Base-by-base conservation (phyloP, 1,140 invertebrate species). In the Chrysomallon squamiferum region DNA sequence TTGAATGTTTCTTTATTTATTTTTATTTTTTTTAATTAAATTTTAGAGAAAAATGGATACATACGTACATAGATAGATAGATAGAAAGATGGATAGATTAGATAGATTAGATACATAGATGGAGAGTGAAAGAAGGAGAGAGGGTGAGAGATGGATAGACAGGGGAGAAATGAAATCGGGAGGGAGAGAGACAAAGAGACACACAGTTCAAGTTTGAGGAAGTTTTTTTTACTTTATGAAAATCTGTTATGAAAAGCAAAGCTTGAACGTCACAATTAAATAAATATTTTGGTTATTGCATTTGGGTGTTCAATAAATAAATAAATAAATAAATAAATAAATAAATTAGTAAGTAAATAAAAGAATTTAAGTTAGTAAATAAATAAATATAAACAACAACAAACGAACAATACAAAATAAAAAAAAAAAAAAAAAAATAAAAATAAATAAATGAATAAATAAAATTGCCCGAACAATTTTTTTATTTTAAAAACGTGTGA, bases 121-220 rank as follows among this genome's bases (percentile, higher is more conserved):
- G 32, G 56, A 58, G 56, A 58, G 27, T 30, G 56, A 58, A 30
- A 33, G 29, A 58, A 6, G 32, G 56, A 58, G 56, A 58, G 27
- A 33, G 30, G 32, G 30, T 6, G 30, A 22, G 56, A 58, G 56
- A 58, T 22, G 32, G 56, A 58, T 5, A 32, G 56, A 58, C 6
- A 58, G 56, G 32, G 27, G 32, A 6, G 32, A 6, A 58, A 30
- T 30, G 56, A 58, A 30, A 58, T 22, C 27, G 6, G 18, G 29
- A 33, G 29, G 32, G 27, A 33, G 56, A 58, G 56, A 33, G 29
- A 58, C 27, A 58, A 30, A 58, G 27, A 58, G 56, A 58, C 30
- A 58, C 25, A 58, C 30, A 58, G 56, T 30, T 7, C 27, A 20
- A 58, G 56, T 30, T 7, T 30, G 56, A 58, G 56, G 32, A 15